Percentiles rank a stretch among this genome's conserved stretches.
Conservation (phyloP, 2,888 invertebrate genomes). For the Himalopsyche tibetana region DNA sequence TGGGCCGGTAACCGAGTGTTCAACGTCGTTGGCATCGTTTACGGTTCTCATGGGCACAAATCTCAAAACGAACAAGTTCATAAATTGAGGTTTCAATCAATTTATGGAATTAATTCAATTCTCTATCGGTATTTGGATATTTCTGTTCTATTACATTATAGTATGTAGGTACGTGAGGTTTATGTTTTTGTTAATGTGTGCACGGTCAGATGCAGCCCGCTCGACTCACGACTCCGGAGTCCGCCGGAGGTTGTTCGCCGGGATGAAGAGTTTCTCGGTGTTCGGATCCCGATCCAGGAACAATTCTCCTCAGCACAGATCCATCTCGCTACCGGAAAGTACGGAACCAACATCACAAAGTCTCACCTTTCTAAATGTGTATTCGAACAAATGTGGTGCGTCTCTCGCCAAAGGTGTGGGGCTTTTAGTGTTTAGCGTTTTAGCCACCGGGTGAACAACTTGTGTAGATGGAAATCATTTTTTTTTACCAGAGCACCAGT, state of each 20-base stretch:
- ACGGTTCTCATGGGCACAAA: too few species aligned
- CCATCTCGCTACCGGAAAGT: constrained; percentile 92
- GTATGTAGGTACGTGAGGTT: constrained; percentile 44
- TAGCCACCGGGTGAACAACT: constrained; percentile 32
- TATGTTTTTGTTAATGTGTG: constrained; percentile 29
- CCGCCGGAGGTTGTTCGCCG: constrained; percentile 87
- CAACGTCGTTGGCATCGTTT: too few species aligned
- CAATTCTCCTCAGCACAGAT: constrained; percentile 86
- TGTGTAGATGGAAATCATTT: constrained; percentile 34
- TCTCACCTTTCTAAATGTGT: constrained; percentile 61
- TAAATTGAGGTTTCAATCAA: too few species aligned
- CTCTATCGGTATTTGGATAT: not conserved
- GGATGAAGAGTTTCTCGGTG: constrained; percentile 87
- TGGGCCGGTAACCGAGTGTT: too few species aligned
- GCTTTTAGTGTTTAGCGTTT: constrained; percentile 47
- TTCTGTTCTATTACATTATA: not conserved
- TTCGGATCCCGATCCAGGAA: constrained; percentile 82
- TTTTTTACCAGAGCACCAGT: constrained; percentile 40
- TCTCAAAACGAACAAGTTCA: too few species aligned
- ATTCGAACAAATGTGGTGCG: constrained; percentile 52
- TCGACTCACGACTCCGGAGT: constrained; percentile 77
- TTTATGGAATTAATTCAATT: too few species aligned
- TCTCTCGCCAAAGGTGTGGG: constrained; percentile 60
- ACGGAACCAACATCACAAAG: constrained; percentile 71
- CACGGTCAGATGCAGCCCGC: constrained; percentile 56